Base-by-base conservation (phyloP, 1,140 invertebrate genomes). In the Habropoda laboriosa region DNA sequence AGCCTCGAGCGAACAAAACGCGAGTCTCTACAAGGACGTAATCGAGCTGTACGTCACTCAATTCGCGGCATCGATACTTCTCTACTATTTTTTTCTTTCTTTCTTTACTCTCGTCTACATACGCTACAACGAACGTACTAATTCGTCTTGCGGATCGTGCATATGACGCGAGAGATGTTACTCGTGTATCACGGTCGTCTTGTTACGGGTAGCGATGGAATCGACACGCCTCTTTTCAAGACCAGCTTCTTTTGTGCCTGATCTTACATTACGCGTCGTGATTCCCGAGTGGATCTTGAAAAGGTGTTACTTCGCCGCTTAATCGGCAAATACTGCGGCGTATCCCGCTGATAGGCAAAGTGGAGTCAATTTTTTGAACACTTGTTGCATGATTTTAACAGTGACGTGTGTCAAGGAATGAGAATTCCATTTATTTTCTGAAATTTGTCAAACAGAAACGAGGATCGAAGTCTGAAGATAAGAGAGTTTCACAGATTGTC, bases 31-130 rank as follows among this genome's bases (percentile, higher is more conserved):
- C 57, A 42, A 60, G 67, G 68, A 60, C 58, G 57, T 53, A 24
- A 79, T 79, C 67, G 68, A 61, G 21, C 35, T 61, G 40, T 18
- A 32, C 38, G 76, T 72, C 76, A 63, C 8, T 63, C 67, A 40
- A 71, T 53, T 51, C 47, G 10, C 38, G 38, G 18, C n/a, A 61
- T 55, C 45, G 68, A 73, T 72, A 18, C 38, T 30, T 42, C 18
- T 3, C 1, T 21, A 21, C 12, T 8, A 13, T 35, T 27, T 18
- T 21, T 55, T 18, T n/a, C 32, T 58, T 53, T 40, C 27, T 57
- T 5, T 30, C 7, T 18, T 10, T 40, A n/a, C 3, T 13, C 53
- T 18, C 47, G 7, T 13, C 8, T 38, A 40, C 5, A 13, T n/a
- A 16, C 30, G 10, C 12, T 60, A 40, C n/a, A 60, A 60, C 2